These are phyloP conservation scores for Palythoa grandiflora DNA, from an alignment of 92 coral and sea anemone species.

Conservation along the genomic window DNA sequence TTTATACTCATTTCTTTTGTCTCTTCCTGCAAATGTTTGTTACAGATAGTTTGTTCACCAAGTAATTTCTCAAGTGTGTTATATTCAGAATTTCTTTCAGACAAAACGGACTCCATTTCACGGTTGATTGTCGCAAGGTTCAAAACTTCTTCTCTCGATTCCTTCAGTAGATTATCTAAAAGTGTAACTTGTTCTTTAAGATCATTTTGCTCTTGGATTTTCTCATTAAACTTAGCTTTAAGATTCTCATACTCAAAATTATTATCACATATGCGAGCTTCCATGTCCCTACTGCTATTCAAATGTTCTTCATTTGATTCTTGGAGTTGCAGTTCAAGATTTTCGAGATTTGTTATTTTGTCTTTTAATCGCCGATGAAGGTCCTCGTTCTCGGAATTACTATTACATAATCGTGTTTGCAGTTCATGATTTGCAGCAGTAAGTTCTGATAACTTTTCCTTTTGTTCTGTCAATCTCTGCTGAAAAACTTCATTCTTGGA, in stretches of 20 bases:
- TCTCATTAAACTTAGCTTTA: slow-evolving; percentile 65
- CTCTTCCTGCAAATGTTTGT: slow-evolving; percentile 35
- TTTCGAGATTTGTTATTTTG: slow-evolving; percentile 34
- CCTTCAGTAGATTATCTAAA: slow-evolving; percentile 84
- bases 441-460: slow-evolving; percentile 60
- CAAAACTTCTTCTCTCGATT: slow-evolving; percentile 71
- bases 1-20: slow-evolving; percentile 41
- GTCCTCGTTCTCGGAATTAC: slow-evolving; percentile 65
- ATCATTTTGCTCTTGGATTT: not conserved
- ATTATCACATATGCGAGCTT: slow-evolving; percentile 54
- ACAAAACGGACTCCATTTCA: slow-evolving; percentile 59
- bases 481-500: slow-evolving; percentile 60
- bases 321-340: slow-evolving; percentile 51
- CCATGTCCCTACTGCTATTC: slow-evolving; percentile 57
- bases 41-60: slow-evolving; percentile 42
- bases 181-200: slow-evolving; percentile 44
- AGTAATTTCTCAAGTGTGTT: slow-evolving; percentile 61
- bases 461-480: slow-evolving; percentile 58
- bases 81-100: slow-evolving; percentile 54
- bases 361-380: slow-evolving; percentile 48
- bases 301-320: slow-evolving; percentile 46
- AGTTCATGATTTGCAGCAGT: slow-evolving; percentile 58
- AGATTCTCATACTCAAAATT: slow-evolving; percentile 75
- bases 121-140: slow-evolving; percentile 21
- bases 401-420: slow-evolving; percentile 54